Conservation (phyloP, 1,140 invertebrate genomes). For the Saccostrea glomerata region DNA sequence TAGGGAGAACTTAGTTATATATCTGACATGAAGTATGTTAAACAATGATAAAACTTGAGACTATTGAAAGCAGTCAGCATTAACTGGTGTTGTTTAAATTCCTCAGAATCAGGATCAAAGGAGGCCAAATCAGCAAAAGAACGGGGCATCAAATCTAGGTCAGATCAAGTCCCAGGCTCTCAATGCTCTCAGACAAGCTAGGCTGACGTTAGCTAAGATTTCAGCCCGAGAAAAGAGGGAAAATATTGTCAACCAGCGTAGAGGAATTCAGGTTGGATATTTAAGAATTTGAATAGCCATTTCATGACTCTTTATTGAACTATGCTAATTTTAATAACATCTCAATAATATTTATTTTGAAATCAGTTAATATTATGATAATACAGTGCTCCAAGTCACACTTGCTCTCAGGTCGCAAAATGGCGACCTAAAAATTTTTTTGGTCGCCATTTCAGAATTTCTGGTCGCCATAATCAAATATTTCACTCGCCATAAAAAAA, state of each 20-base stretch:
- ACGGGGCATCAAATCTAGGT: not conserved
- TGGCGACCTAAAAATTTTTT: no score
- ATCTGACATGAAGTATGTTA: no score
- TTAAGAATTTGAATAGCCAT: not conserved
- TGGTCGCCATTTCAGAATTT: no score
- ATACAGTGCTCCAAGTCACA: no score
- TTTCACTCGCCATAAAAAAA: no score
- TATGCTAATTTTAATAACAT: not conserved
- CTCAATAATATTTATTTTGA: not conserved
- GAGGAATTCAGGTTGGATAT: conserved; percentile 3
- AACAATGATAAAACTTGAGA: no score
- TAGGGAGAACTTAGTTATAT: not conserved
- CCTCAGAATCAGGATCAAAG: not conserved
- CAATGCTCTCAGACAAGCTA: conserved; percentile 13
- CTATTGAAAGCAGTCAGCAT: not conserved
- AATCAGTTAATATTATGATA: no score
- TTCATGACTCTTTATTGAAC: not conserved
- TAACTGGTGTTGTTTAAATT: not conserved
- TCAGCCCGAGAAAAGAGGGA: conserved; percentile 11
- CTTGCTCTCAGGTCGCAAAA: no score
- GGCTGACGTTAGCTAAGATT: not conserved
- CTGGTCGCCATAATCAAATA: no score
- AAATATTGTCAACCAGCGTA: not conserved
- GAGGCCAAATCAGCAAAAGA: not conserved
- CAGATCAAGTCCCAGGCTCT: conserved; percentile 7